Base-by-base conservation (phyloP, 2,888 invertebrate species). In the Sericinus montela region DNA sequence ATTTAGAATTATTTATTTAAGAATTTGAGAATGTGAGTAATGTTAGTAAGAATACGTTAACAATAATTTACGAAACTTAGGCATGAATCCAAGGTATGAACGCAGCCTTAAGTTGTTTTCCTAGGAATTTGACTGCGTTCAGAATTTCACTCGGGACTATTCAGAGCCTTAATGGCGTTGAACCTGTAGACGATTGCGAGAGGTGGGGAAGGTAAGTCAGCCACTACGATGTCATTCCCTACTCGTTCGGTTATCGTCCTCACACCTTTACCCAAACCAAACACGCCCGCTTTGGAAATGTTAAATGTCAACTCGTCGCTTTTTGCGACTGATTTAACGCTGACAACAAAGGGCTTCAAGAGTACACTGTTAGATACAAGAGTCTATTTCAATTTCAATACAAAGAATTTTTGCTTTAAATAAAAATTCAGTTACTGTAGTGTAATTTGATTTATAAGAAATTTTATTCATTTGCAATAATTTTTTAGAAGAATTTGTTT, bases 91-190 rank as follows among this genome's bases (percentile, higher is more conserved):
- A 19, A 3, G n/a, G n/a, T n/a, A 14, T 39, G 7, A 41, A 30
- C 37, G 39, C 11, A 37, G 40, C 28, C 55, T 61, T 45, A 53
- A 63, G 55, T 54, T 58, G 59, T 65, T 66, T 71, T 70, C 65
- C 56, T 60, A 60, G 65, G 62, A 66, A 69, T 69, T 63, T 60
- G 51, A 58, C 57, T 57, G 46, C 35, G 32, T 32, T 60, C n/a
- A n/a, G n/a, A n/a, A n/a, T n/a, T n/a, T 57, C 45, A 52, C 52
- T 52, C 53, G 54, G 56, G n/a, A 57, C 55, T 72, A 75, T 75
- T 75, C 73, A 69, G 67, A 68, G 58, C 60, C 59, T 53, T 74
- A 77, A 80, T 79, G 75, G 72, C 74, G 58, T 73, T 75, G 73
- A 74, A 72, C 76, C 67, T 79, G 70, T 64, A 75, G 74, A 74